phyloP scores from a whole-genome alignment of 2,113 vertebrate species.

The Ptilorrhoa leucosticta region DNA sequence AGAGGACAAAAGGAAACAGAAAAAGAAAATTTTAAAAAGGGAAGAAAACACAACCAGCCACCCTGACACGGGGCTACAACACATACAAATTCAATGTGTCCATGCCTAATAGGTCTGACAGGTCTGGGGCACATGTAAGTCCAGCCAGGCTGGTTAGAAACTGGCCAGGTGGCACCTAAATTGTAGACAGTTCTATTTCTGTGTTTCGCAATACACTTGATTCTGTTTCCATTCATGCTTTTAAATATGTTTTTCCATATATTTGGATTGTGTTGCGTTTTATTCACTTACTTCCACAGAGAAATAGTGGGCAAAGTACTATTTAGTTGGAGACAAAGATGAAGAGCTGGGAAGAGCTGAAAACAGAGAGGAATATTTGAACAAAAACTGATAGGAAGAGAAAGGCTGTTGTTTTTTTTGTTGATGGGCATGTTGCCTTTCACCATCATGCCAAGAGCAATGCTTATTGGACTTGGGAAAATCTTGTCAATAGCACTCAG shows the following conservation, averaged over 20 bases:
- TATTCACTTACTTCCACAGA: not conserved
- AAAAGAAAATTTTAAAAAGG: not conserved
- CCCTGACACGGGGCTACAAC: not conserved
- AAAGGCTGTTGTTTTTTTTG: not conserved
- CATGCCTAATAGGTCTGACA: not conserved
- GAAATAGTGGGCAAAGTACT: not conserved
- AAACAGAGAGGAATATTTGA: not conserved
- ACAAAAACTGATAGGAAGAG: not conserved
- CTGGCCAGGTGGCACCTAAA: not conserved
- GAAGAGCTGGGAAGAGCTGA: not conserved
- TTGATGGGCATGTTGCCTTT: not conserved
- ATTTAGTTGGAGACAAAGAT: not conserved
- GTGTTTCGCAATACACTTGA: not conserved
- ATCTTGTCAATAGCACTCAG: not conserved
- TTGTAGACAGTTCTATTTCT: not conserved
- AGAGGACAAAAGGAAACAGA: not conserved
- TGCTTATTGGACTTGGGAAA: not conserved
- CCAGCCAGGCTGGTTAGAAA: not conserved
- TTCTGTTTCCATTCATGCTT: not conserved
- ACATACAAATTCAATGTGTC: not conserved
- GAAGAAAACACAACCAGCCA: not conserved
- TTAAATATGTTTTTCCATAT: not conserved
- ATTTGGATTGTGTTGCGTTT: not conserved
- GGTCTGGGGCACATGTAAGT: not conserved
- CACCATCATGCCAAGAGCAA: not conserved